Percentiles rank a stretch among this genome's conserved stretches.
Evolutionary conservation across 2,797 vertebrate species (phyloP).

Genomic region (Rhabdomys pumilio): DNA sequence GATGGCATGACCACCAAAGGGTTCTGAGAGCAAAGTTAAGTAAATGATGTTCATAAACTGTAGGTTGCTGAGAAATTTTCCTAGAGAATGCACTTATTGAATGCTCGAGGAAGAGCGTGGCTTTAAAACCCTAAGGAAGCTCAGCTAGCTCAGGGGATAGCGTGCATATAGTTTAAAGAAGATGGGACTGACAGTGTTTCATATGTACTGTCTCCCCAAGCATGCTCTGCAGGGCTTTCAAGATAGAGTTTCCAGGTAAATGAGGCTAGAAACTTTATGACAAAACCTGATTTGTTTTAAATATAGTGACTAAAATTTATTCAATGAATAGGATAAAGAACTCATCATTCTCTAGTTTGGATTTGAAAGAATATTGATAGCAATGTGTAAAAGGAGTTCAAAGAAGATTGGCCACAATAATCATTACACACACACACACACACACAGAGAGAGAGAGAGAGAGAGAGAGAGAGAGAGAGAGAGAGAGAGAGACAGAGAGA

Average conservation of each 20-base stretch:
- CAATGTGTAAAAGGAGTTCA: neutral
- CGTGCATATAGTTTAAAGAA: neutral
- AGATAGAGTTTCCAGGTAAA: neutral
- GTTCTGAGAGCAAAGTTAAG: neutral
- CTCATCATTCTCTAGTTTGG: neutral
- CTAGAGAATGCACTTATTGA: neutral
- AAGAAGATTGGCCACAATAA: neutral
- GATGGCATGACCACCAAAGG: neutral
- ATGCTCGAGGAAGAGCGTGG: neutral
- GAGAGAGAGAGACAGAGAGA: too few relatives aligned
- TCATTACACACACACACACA: neutral
- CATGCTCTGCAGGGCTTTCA: neutral
- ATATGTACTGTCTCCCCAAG: neutral
- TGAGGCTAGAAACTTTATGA: constrained; percentile 9
- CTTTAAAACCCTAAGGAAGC: constrained; percentile 7
- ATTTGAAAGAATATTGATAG: constrained; percentile 60
- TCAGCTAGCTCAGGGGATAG: neutral
- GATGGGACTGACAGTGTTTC: too few relatives aligned
- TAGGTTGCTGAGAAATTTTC: neutral
- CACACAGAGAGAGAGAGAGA: too few relatives aligned
- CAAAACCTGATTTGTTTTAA: neutral
- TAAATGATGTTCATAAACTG: neutral
- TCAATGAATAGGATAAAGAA: constrained; percentile 14
- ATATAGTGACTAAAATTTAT: constrained; percentile 1
- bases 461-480: too few relatives aligned